A percentile compares a stretch with the other conserved stretches of the same genome.
These are phyloP conservation scores for Hydropotes inermis DNA, from an alignment of 2,113 vertebrate genomes.

Conservation along the genomic window DNA sequence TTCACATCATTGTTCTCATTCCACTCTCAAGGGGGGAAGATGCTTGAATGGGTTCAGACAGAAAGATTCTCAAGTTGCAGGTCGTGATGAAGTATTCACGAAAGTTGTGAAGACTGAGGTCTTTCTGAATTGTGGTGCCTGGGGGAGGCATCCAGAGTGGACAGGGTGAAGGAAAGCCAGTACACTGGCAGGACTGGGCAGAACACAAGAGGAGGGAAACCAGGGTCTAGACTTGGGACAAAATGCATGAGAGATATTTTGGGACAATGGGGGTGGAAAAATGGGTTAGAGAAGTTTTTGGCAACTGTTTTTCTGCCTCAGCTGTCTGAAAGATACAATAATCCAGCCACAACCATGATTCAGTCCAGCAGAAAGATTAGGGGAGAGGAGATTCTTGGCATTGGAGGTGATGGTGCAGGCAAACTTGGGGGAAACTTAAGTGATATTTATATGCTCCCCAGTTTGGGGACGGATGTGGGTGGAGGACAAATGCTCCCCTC, in stretches of 20 bases:
- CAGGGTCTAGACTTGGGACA: neutral
- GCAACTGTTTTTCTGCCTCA: neutral
- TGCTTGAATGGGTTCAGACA: neutral
- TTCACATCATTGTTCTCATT: neutral
- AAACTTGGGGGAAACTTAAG: neutral
- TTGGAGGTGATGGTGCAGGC: neutral
- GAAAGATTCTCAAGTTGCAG: neutral
- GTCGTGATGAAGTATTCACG: fast-evolving
- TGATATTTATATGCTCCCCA: neutral
- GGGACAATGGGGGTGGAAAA: neutral
- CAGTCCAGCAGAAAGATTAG: neutral
- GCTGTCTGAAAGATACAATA: neutral
- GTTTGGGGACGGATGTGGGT: neutral
- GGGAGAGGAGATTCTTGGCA: neutral
- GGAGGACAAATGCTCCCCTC: neutral
- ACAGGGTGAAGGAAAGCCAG: neutral
- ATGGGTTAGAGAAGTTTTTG: neutral
- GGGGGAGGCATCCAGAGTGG: neutral
- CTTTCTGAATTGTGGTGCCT: neutral
- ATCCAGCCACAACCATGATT: neutral
- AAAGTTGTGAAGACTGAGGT: neutral
- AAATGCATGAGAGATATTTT: neutral
- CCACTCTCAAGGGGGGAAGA: neutral
- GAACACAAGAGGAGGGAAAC: neutral
- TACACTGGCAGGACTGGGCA: neutral